phyloP scores from a whole-genome alignment of 2,888 invertebrate genomes.

The Caenorhabditis macrosperma region DNA sequence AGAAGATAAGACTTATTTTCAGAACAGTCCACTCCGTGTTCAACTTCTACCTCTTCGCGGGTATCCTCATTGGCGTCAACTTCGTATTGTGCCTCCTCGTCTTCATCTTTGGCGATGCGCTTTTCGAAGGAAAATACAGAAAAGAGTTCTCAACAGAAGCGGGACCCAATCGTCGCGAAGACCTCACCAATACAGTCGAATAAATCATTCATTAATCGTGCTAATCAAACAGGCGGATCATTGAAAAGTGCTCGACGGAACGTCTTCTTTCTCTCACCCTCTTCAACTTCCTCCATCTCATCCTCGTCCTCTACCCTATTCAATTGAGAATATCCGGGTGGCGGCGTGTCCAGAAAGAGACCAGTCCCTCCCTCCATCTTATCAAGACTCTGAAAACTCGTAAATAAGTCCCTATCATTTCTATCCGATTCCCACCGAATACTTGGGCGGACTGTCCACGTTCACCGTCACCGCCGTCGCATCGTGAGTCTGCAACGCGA shows the following conservation, averaged over 20 bases:
- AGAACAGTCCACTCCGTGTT: constrained; percentile 30
- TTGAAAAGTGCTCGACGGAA: constrained; percentile 25
- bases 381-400: constrained; percentile 27
- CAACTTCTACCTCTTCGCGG: constrained; percentile 28
- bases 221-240: not conserved
- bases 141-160: constrained; percentile 1
- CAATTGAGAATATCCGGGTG: constrained; percentile 39
- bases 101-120: constrained; percentile 12
- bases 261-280: not conserved
- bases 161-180: not conserved
- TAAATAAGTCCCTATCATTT: not conserved
- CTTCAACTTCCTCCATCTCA: not conserved
- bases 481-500: constrained; percentile 18
- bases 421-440: constrained; percentile 30
- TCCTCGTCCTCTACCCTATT: not conserved
- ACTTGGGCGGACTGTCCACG: constrained; percentile 51
- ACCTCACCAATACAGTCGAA: not conserved
- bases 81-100: not conserved
- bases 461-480: constrained; percentile 16
- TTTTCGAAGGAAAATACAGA: constrained; percentile 9
- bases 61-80: not conserved
- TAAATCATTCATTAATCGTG: not conserved
- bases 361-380: not conserved
- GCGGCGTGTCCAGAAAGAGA: constrained; percentile 6
- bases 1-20: not conserved